These are phyloP conservation scores for Xiphophorus couchianus DNA, from an alignment of 2,113 vertebrate genomes.

Conservation along the genomic window DNA sequence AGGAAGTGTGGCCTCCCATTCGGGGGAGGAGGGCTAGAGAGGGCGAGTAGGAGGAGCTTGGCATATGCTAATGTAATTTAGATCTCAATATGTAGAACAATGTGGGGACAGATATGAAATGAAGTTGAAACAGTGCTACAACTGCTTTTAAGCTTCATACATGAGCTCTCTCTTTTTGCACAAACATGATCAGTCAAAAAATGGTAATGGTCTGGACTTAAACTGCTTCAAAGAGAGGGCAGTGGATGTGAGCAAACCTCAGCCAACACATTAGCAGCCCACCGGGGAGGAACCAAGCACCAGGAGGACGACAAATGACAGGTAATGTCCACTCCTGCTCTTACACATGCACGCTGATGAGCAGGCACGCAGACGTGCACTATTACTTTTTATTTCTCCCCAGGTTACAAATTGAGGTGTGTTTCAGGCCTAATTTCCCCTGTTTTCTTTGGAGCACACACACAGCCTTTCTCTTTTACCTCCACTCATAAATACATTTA, in stretches of 20 bases:
- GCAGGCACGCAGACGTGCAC: slow-evolving; percentile 1
- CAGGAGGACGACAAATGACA: slow-evolving; percentile 52
- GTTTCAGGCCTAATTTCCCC: slow-evolving; percentile 72
- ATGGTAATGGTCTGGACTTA: slow-evolving; percentile 16
- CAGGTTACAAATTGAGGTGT: slow-evolving; percentile 65
- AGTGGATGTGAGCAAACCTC: slow-evolving; percentile 41
- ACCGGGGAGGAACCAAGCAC: slow-evolving; percentile 47
- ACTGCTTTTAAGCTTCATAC: slow-evolving; percentile 5
- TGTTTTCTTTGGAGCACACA: slow-evolving; percentile 64
- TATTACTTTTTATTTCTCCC: slow-evolving; percentile 60
- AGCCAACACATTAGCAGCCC: slow-evolving; percentile 48
- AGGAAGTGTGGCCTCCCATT: slow-evolving; percentile 65
- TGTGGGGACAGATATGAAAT: slow-evolving; percentile 60
- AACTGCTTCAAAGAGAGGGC: slow-evolving; percentile 33
- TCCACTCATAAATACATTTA: slow-evolving; percentile 32
- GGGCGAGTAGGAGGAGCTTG: slow-evolving; percentile 62
- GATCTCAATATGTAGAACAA: slow-evolving; percentile 70
- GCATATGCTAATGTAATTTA: slow-evolving; percentile 81
- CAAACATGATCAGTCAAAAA: slow-evolving; percentile 4
- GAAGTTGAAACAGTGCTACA: slow-evolving; percentile 5
- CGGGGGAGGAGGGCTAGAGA: slow-evolving; percentile 6
- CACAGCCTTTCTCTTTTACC: neutral
- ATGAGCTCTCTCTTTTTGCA: slow-evolving; percentile 4
- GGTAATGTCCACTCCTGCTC: slow-evolving; percentile 57
- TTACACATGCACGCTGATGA: slow-evolving; percentile 34